Percentiles rank a stretch among this genome's conserved stretches.
Conservation (phyloP, 2,113 vertebrate species). For the Sarotherodon lohbergeri region DNA sequence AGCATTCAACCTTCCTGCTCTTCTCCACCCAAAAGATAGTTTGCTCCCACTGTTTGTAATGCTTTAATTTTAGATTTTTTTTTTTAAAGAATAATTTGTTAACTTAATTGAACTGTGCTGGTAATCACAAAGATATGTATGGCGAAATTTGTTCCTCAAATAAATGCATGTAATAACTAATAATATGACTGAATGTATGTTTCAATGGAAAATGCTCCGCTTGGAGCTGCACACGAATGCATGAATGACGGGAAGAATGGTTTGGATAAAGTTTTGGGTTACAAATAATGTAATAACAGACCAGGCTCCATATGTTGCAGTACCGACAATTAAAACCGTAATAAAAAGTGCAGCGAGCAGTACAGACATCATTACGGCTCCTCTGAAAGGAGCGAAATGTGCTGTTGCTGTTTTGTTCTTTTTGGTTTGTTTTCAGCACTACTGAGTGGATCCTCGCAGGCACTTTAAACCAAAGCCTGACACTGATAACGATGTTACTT, state of each 20-base stretch:
- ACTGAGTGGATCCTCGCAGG: background rate
- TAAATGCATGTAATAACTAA: slow-evolving; percentile 79
- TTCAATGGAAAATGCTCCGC: background rate
- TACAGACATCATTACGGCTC: background rate
- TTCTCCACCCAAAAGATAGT: slow-evolving; percentile 29
- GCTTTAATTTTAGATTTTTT: slow-evolving; percentile 72
- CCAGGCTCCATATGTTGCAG: background rate
- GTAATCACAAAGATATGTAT: slow-evolving; percentile 77
- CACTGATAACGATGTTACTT: background rate
- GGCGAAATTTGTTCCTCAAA: slow-evolving; percentile 73
- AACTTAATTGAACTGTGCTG: slow-evolving; percentile 77
- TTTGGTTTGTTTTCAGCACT: background rate
- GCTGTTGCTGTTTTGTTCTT: background rate
- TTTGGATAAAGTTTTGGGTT: background rate
- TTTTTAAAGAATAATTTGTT: slow-evolving; percentile 75
- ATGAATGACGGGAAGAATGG: background rate
- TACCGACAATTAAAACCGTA: background rate
- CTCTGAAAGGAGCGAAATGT: background rate
- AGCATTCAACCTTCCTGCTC: background rate
- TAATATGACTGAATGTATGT: slow-evolving; percentile 27
- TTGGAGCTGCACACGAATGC: background rate
- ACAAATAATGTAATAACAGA: background rate
- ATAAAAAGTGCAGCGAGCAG: background rate
- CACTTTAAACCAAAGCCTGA: background rate
- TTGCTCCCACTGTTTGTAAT: slow-evolving; percentile 67